A percentile compares a stretch with the other conserved stretches of the same genome.
Evolutionary conservation across 1,140 invertebrate species (phyloP).

Genomic region (Periplaneta americana): DNA sequence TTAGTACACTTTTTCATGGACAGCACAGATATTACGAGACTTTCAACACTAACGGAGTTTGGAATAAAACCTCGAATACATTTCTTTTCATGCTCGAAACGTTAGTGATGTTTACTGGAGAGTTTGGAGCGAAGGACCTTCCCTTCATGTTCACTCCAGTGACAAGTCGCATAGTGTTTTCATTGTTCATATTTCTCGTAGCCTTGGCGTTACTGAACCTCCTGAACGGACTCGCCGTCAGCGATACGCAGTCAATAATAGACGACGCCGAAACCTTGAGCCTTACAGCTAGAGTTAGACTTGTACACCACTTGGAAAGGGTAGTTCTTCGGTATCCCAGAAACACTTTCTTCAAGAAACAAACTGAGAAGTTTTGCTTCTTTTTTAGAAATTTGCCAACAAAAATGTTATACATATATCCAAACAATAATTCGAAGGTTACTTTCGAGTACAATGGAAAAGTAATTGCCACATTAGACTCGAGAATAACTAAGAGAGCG

Average conservation of each 20-base stretch:
- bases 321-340: not conserved
- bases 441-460: not conserved
- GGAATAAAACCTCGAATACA: constrained; percentile 47
- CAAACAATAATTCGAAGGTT: not conserved
- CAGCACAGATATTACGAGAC: constrained; percentile 38
- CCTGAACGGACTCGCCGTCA: constrained; percentile 74
- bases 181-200: constrained; percentile 72
- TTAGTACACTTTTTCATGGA: constrained; percentile 60
- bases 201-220: constrained; percentile 75
- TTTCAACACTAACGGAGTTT: constrained; percentile 42
- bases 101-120: constrained; percentile 76
- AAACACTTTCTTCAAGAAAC: not conserved
- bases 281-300: not conserved
- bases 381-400: not conserved
- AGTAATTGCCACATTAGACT: not conserved
- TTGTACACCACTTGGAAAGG: constrained; percentile 15
- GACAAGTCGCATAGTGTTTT: constrained; percentile 64
- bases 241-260: constrained; percentile 68
- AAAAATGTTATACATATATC: not conserved
- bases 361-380: not conserved
- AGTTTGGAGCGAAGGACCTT: constrained; percentile 73
- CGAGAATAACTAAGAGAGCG: not conserved
- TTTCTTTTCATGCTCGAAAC: constrained; percentile 68
- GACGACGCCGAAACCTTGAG: constrained; percentile 69
- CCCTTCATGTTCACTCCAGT: constrained; percentile 59